These are phyloP conservation scores for Sesamia nonagrioides DNA, from an alignment of 1,140 invertebrate species.

Conservation along the genomic window DNA sequence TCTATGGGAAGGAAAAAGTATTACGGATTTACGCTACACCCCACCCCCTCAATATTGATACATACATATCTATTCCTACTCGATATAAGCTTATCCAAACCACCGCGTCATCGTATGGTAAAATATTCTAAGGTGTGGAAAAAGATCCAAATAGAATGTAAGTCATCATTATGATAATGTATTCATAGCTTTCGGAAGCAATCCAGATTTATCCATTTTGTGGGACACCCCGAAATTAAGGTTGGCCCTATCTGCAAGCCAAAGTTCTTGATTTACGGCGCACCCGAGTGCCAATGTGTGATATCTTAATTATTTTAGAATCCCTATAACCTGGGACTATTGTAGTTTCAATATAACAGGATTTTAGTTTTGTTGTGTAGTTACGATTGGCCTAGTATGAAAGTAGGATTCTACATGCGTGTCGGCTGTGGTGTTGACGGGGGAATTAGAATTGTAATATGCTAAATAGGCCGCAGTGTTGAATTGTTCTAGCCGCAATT, in stretches of 20 bases:
- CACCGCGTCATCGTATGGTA: not conserved
- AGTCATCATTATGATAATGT: conserved; percentile 58
- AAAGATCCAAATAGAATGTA: conserved; percentile 31
- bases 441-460: conserved; percentile 28
- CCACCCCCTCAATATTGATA: not conserved
- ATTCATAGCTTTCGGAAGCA: conserved; percentile 62
- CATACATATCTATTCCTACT: not conserved
- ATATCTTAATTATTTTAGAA: conserved; percentile 63
- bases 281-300: conserved; percentile 50
- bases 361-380: conserved; percentile 1
- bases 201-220: conserved; percentile 55
- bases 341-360: conserved; percentile 15
- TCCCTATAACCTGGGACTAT: conserved; percentile 40
- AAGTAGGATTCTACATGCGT: not conserved
- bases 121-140: conserved; percentile 44
- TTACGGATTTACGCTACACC: not conserved
- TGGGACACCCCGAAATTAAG: conserved; percentile 61
- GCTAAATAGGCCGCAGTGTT: conserved; percentile 23
- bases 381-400: not conserved
- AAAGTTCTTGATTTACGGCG: conserved; percentile 55
- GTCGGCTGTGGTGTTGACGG: not conserved
- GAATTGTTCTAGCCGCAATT: conserved; percentile 3
- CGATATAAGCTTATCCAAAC: conserved; percentile 17
- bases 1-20: not conserved
- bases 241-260: conserved; percentile 54